Conservation (phyloP, 2,797 vertebrate genomes). For the Myotis myotis region DNA sequence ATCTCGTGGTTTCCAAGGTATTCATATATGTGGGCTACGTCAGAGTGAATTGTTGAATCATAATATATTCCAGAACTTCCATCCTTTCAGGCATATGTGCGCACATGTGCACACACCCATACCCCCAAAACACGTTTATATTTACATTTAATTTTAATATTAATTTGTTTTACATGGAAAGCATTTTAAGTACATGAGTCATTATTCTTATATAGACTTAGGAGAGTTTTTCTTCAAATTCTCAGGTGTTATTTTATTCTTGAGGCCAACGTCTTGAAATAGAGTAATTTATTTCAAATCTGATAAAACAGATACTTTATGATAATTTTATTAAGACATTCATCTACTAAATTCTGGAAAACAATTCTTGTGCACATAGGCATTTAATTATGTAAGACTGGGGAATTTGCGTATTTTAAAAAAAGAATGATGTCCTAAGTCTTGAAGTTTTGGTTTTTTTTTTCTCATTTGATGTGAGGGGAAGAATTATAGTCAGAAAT, state of each 20-base stretch:
- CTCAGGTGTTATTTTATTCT: background rate
- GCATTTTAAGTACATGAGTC: background rate
- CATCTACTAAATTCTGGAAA: background rate
- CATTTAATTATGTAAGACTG: background rate
- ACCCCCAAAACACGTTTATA: background rate
- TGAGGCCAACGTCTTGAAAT: slow-evolving; percentile 2
- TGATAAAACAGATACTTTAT: background rate
- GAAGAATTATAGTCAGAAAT: background rate
- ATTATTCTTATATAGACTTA: background rate
- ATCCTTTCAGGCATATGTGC: background rate
- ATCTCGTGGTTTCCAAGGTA: background rate
- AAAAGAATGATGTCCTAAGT: background rate
- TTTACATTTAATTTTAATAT: background rate
- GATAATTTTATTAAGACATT: background rate
- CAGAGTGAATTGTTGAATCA: background rate
- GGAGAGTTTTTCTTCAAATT: background rate
- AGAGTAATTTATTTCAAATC: background rate
- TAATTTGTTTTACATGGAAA: background rate
- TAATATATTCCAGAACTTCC: background rate
- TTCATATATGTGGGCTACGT: background rate
- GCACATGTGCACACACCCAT: background rate
- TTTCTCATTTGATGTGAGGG: background rate
- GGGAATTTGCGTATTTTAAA: background rate
- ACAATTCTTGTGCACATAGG: background rate
- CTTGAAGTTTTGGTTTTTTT: background rate